Percentiles rank a stretch among this genome's conserved stretches.
These are phyloP conservation scores for Ephialtes manifestator DNA, from an alignment of 2,888 invertebrate species.

Conservation along the genomic window DNA sequence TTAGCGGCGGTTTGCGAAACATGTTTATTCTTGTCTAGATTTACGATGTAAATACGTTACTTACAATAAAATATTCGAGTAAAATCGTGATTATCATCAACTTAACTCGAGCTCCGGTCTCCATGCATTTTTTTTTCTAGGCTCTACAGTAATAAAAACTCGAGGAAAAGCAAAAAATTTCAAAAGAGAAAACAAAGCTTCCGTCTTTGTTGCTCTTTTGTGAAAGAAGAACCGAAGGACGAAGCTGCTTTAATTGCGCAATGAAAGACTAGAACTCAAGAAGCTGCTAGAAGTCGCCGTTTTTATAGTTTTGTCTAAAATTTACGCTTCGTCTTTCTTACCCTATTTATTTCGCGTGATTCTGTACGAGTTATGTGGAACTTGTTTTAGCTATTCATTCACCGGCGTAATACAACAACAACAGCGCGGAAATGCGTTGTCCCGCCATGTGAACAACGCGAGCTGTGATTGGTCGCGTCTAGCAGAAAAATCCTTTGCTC, in stretches of 20 bases:
- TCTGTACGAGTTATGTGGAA: not conserved
- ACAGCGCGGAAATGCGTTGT: slow-evolving; percentile 22
- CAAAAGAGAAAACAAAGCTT: not conserved
- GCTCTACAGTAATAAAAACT: not conserved
- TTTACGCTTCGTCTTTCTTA: not conserved
- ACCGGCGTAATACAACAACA: not conserved
- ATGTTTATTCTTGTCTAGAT: slow-evolving; percentile 14
- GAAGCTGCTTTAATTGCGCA: not conserved
- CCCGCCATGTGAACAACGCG: slow-evolving; percentile 46
- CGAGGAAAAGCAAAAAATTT: not conserved
- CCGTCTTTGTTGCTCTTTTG: not conserved
- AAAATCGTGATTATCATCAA: not conserved
- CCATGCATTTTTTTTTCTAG: not conserved
- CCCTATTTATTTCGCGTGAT: not conserved
- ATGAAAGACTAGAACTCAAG: not conserved
- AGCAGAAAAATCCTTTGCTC: not conserved
- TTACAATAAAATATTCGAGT: not conserved
- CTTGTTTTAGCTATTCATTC: not conserved
- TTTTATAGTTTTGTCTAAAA: not conserved
- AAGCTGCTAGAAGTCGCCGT: not conserved
- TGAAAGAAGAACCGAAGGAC: not conserved
- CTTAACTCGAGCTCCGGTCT: not conserved
- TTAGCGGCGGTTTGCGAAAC: slow-evolving; percentile 42
- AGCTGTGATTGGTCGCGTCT: slow-evolving; percentile 14
- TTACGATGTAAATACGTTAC: not conserved